phyloP scores from a whole-genome alignment of 2,113 vertebrate genomes.

The Isichthys henryi region DNA sequence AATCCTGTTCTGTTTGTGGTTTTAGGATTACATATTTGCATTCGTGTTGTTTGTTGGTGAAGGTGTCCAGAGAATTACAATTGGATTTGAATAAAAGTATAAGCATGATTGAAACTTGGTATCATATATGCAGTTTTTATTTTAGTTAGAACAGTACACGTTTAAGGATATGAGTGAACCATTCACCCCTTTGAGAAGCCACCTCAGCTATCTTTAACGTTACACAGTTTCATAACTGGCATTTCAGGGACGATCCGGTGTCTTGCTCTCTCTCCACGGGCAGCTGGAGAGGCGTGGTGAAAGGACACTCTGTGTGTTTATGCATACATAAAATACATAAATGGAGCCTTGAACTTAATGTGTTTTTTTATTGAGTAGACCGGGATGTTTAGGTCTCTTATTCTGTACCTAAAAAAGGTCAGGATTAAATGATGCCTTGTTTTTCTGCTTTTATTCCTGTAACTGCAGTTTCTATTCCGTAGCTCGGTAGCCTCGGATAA shows the following conservation, averaged over 20 bases:
- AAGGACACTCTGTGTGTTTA: neutral
- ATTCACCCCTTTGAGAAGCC: neutral
- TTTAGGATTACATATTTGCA: neutral
- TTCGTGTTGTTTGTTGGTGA: neutral
- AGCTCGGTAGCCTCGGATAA: constrained; percentile 22
- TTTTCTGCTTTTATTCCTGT: neutral
- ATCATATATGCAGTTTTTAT: neutral
- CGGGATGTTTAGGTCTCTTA: neutral
- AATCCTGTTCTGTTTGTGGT: neutral
- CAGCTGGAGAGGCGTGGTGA: neutral
- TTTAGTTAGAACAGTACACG: neutral
- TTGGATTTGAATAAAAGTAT: neutral
- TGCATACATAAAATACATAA: neutral
- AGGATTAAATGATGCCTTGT: neutral
- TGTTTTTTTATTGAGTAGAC: neutral
- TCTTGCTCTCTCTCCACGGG: neutral
- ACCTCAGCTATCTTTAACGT: neutral
- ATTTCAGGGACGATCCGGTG: neutral
- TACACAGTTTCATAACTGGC: neutral
- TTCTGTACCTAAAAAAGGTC: neutral
- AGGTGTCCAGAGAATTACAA: neutral
- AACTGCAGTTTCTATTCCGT: neutral
- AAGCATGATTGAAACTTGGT: neutral
- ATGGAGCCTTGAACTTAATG: neutral
- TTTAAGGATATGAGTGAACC: neutral